These are phyloP conservation scores for Rutpela maculata DNA, from an alignment of 2,888 invertebrate species.

Conservation along the genomic window DNA sequence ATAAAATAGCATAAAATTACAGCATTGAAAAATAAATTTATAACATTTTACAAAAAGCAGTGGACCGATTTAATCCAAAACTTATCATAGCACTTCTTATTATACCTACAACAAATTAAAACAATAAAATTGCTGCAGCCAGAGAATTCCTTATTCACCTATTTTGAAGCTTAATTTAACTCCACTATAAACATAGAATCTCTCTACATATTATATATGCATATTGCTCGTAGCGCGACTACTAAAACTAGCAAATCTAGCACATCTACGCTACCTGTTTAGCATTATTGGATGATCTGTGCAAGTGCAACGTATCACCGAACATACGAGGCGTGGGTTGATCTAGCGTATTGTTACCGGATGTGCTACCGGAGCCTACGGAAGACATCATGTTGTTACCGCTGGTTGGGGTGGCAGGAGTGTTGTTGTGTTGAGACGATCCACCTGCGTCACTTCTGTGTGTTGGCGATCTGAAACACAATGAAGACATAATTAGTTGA, in stretches of 20 bases:
- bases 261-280: constrained; percentile 72
- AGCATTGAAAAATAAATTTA: too few species aligned
- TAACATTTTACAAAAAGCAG: too few species aligned
- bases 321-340: constrained; percentile 82
- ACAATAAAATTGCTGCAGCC: too few species aligned
- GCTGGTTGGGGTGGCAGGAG: constrained; percentile 62
- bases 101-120: too few species aligned
- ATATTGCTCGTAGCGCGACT: neutral
- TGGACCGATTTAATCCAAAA: too few species aligned
- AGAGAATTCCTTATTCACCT: too few species aligned
- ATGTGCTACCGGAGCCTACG: constrained; percentile 71
- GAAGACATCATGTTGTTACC: constrained; percentile 57
- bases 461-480: constrained; percentile 65
- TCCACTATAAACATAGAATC: too few species aligned
- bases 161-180: too few species aligned
- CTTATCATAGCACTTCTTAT: too few species aligned
- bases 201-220: too few species aligned
- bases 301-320: constrained; percentile 80
- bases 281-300: constrained; percentile 75
- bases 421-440: constrained; percentile 55
- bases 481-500: neutral
- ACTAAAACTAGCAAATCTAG: constrained; percentile 46
- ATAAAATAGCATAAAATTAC: too few species aligned
- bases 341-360: constrained; percentile 73
- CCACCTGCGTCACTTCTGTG: constrained; percentile 64